These are phyloP conservation scores for Drosophila aldrichi DNA, from an alignment of 2,888 invertebrate species.

Conservation along the genomic window DNA sequence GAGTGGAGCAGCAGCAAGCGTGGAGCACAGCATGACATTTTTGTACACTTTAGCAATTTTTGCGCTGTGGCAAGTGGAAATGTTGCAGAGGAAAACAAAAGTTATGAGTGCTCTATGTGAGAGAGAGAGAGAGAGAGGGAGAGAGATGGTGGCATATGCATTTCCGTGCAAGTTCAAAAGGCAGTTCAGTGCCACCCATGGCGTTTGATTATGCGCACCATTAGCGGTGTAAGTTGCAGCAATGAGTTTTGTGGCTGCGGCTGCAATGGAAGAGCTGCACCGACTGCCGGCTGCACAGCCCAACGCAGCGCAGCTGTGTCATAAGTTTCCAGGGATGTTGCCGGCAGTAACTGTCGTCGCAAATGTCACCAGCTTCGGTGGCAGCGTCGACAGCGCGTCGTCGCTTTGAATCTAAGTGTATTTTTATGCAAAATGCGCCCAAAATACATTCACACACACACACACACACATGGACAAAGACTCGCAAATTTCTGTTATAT, in stretches of 20 bases:
- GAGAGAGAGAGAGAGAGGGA: neutral
- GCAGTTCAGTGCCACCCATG: constrained; percentile 72
- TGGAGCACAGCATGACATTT: constrained; percentile 75
- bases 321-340: constrained; percentile 75
- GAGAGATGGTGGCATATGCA: constrained; percentile 10
- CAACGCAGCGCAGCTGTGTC: constrained; percentile 23
- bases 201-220: constrained; percentile 83
- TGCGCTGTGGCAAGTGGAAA: constrained; percentile 38
- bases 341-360: constrained; percentile 80
- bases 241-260: constrained; percentile 78
- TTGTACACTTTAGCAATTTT: constrained; percentile 54
- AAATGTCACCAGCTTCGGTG: constrained; percentile 70
- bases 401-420: constrained; percentile 68
- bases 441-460: constrained; percentile 22
- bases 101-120: constrained; percentile 63
- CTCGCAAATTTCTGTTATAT: constrained; percentile 4
- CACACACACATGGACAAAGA: neutral
- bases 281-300: neutral
- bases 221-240: constrained; percentile 82
- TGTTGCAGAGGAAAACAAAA: constrained; percentile 72
- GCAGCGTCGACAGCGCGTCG: constrained; percentile 40
- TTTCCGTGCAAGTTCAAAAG: constrained; percentile 44
- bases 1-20: constrained; percentile 32
- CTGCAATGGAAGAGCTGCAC: constrained; percentile 10
- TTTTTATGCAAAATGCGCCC: constrained; percentile 76